Evolutionary conservation across 2,797 vertebrate species (phyloP).

Genomic region (Smutsia temminckii): DNA sequence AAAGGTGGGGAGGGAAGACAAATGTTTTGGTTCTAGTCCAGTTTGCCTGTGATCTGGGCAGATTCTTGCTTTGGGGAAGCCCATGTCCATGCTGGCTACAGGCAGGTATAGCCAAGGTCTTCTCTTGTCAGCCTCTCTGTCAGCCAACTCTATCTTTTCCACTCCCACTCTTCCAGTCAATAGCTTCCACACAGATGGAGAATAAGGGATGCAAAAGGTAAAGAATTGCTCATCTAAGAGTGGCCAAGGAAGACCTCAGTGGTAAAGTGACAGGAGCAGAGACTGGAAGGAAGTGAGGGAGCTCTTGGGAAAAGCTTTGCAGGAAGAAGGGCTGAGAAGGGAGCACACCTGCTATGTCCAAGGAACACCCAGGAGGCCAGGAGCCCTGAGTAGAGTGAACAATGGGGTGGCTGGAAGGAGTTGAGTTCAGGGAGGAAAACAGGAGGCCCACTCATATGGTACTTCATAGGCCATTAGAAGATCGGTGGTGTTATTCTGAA

Average conservation of each 20-base stretch:
- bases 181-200: not conserved
- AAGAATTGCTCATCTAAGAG: not conserved
- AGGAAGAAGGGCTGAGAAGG: not conserved
- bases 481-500: not conserved
- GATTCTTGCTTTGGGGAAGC: not conserved
- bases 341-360: not conserved
- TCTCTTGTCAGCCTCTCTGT: not conserved
- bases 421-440: not conserved
- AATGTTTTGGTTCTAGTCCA: slow-evolving; percentile 34
- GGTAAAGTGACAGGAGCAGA: not conserved
- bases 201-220: not conserved
- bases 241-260: not conserved
- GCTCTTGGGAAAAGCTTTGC: not conserved
- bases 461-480: not conserved
- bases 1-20: not conserved
- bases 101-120: not conserved
- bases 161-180: not conserved
- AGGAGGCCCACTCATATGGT: not conserved
- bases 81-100: not conserved
- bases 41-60: not conserved
- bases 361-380: not conserved
- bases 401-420: not conserved
- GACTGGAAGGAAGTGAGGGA: not conserved
- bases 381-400: not conserved
- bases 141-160: not conserved